phyloP scores from a whole-genome alignment of 2,113 vertebrate species.

The Himantopus leucocephalus region DNA sequence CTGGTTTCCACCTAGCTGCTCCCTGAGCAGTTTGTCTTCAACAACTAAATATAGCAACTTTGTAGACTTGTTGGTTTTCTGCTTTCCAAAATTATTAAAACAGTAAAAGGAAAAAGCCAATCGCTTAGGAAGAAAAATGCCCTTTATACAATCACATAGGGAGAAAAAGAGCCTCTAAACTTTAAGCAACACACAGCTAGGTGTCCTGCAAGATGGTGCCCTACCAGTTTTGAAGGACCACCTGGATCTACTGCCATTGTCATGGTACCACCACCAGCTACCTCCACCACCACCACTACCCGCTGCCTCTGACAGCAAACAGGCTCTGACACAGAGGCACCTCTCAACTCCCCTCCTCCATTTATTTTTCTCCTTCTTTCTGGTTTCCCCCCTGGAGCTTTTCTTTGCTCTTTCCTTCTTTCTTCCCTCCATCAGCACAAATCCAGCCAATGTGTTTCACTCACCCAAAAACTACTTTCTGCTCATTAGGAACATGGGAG shows the following conservation, averaged over 20 bases:
- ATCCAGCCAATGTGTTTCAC: neutral
- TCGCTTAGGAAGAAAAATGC: neutral
- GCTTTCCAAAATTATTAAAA: neutral
- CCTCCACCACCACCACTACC: neutral
- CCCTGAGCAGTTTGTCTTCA: neutral
- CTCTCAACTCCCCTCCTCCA: neutral
- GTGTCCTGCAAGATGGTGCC: neutral
- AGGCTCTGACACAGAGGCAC: fast-evolving
- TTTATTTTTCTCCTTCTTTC: neutral
- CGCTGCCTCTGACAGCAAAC: neutral
- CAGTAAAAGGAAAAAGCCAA: neutral
- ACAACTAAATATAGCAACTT: neutral
- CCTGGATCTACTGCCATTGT: neutral
- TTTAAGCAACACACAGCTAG: neutral
- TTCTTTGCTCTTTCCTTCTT: neutral
- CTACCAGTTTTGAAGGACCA: neutral
- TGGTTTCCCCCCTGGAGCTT: neutral
- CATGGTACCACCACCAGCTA: neutral
- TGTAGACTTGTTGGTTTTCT: neutral
- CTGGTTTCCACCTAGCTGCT: neutral
- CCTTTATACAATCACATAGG: neutral
- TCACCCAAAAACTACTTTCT: neutral
- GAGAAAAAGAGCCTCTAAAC: neutral
- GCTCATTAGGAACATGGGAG: neutral
- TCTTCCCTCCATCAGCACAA: neutral